Base-by-base conservation (phyloP, 2,797 vertebrate species). In the Mareca strepera region DNA sequence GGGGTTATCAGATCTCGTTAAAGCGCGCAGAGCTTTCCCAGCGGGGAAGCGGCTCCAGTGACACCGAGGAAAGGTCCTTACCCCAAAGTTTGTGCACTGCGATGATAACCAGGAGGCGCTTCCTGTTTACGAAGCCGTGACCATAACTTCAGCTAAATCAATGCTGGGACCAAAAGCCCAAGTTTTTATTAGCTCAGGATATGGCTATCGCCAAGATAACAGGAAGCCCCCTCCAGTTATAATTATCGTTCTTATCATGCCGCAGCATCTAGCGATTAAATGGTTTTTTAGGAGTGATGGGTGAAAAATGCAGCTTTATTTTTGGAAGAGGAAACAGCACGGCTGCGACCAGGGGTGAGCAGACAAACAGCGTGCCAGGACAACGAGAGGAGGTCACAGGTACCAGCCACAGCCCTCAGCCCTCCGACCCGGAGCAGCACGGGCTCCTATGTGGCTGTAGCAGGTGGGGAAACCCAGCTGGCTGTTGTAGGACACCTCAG, bases 111-210 rank as follows among this genome's bases (percentile, higher is more conserved):
- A 5, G 1, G 80, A 92, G 88, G 43, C 0, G 0, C 81, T 95
- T 96, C 95, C 94, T 94, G 80, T 96, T 96, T 94, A 90, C 91
- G 92, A 91, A 92, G 87, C 88, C 88, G 85, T 95, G 93, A 86
- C 77, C 86, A 94, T 81, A 77, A 73, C 52, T 91, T 89, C 33
- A 87, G 55, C 33, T n/a, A 43, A 95, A 79, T 93, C 78, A 93
- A 20, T 63, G 43, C 80, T 87, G 89, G 41, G 92, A 86, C 83
- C 74, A 66, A 85, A 82, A 82, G 77, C 17, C 0, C 23, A 23
- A 39, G 60, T 90, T 92, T 94, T 94, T 93, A 77, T 95, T 93
- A 88, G 72, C 72, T 96, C 86, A 69, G 90, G 87, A 89, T 95
- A 92, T 68, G 67, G 88, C 66, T 76, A 60, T 55, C 89, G 84